Evolutionary conservation across 2,888 invertebrate species (phyloP), one percentile per base, ranked within the genome.

Genomic region (Chalcis sispes): DNA sequence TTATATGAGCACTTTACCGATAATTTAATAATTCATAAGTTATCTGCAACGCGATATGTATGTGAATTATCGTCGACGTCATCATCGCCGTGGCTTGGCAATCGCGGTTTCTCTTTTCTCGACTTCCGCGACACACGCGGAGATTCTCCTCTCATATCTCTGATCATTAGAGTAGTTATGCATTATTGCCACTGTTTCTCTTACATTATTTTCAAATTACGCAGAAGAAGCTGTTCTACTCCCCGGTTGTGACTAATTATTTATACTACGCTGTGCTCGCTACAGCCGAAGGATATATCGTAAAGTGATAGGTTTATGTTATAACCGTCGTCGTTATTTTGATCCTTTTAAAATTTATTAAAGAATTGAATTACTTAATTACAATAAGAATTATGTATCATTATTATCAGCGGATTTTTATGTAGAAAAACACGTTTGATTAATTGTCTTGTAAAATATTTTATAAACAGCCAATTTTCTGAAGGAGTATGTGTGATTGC

Each of bases 131-230:
- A 32, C 50, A 15, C 52, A 29, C 40, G 42, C 20, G 42, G 42
- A 69, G 69, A 46, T 54, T 73, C 64, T 5, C 32, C 7, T n/a
- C 10, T 72, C 74, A 74, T 82, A 84, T 85, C 84, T 36, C n/a
- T 82, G 84, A 85, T 85, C 80, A 15, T 32, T 59, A 3, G 18
- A 36, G 46, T 2, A 32, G 32, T 25, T 84, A 84, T 85, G 82
- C 83, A 80, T 84, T 85, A 85, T 85, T 83, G 83, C 81, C 75
- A 74, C 67, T 58, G 72, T 72, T 72, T 58, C 74, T 66, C 74
- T 61, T 77, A 20, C 59, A 52, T 62, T 74, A 67, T 74, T 67
- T 69, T 61, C 32, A 70, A 61, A 52, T 54, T 64, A 27, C 46
- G 29, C 42, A 40, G 40, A 67, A 50, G 58, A 42, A 65, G 48